phyloP scores from a whole-genome alignment of 2,797 vertebrate species.

The Helarctos malayanus region DNA sequence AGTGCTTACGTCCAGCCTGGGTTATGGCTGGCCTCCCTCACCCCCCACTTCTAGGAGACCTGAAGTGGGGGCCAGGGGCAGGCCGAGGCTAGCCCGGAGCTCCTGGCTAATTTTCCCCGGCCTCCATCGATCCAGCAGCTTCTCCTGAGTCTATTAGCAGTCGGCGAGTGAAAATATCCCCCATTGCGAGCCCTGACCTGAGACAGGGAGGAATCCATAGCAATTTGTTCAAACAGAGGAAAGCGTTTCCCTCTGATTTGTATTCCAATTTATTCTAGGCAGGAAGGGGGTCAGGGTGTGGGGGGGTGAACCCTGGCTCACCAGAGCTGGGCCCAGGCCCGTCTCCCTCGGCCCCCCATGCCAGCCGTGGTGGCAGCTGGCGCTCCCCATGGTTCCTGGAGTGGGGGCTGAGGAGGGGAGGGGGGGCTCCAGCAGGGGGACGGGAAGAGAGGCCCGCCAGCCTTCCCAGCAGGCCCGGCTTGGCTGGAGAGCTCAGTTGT shows the following conservation, averaged over 20 bases:
- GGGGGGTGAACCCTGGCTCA: conserved; percentile 62
- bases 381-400: conserved; percentile 16
- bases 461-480: conserved; percentile 78
- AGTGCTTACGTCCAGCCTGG: not conserved
- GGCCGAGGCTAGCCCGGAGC: conserved; percentile 85
- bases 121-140: conserved; percentile 89
- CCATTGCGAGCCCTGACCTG: conserved; percentile 91
- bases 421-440: not conserved
- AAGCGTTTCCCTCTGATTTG: conserved; percentile 90
- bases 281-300: conserved; percentile 69
- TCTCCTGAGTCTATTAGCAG: conserved; percentile 92
- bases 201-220: conserved; percentile 91
- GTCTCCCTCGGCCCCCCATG: not conserved
- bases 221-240: conserved; percentile 92
- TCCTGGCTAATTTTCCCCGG: conserved; percentile 91
- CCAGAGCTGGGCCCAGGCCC: not conserved
- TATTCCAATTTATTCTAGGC: conserved; percentile 90
- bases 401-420: not conserved
- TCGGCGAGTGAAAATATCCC: conserved; percentile 92
- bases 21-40: not conserved
- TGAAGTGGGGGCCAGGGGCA: conserved; percentile 58
- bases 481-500: conserved; percentile 76
- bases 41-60: not conserved
- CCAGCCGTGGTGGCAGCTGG: conserved; percentile 64
- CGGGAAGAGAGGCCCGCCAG: conserved; percentile 49